Percentiles rank a stretch among this genome's conserved stretches.
Evolutionary conservation across 2,888 invertebrate genomes (phyloP).

Genomic region (Pyrgus malvae): DNA sequence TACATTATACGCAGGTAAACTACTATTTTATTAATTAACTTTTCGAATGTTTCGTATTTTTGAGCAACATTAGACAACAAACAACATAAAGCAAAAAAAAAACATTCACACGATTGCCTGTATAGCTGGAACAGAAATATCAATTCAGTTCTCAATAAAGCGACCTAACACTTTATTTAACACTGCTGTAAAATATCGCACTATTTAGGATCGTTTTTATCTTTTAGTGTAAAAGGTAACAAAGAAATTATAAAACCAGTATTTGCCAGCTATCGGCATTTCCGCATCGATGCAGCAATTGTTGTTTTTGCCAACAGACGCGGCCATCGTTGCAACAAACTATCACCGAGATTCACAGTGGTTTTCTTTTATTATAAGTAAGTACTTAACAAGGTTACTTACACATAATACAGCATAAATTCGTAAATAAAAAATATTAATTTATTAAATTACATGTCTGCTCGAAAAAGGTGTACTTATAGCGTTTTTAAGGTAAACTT

Average conservation of each 20-base stretch:
- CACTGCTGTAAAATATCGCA: not conserved
- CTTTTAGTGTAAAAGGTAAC: conserved; percentile 22
- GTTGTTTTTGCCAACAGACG: conserved; percentile 49
- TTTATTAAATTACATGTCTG: too few relatives aligned
- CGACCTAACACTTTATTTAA: not conserved
- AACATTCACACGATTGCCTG: not conserved
- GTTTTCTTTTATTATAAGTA: conserved; percentile 39
- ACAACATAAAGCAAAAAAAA: not conserved
- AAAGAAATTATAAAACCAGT: conserved; percentile 44
- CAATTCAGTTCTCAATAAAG: not conserved
- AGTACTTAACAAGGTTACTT: too few relatives aligned
- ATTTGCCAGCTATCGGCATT: conserved; percentile 48
- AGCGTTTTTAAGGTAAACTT: too few relatives aligned
- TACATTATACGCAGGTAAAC: too few relatives aligned
- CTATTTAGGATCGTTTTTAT: conserved; percentile 1
- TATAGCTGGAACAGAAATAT: not conserved
- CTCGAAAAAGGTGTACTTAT: too few relatives aligned
- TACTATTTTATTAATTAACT: too few relatives aligned
- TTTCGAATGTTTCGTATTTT: too few relatives aligned
- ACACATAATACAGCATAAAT: too few relatives aligned
- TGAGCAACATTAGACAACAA: not conserved
- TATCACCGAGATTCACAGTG: conserved; percentile 49
- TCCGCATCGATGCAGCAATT: conserved; percentile 47
- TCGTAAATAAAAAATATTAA: too few relatives aligned
- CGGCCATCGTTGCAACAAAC: conserved; percentile 47